Evolutionary conservation across 2,797 vertebrate genomes (phyloP), one percentile per base, ranked within the genome.

Genomic region (Dicrostonyx torquatus): DNA sequence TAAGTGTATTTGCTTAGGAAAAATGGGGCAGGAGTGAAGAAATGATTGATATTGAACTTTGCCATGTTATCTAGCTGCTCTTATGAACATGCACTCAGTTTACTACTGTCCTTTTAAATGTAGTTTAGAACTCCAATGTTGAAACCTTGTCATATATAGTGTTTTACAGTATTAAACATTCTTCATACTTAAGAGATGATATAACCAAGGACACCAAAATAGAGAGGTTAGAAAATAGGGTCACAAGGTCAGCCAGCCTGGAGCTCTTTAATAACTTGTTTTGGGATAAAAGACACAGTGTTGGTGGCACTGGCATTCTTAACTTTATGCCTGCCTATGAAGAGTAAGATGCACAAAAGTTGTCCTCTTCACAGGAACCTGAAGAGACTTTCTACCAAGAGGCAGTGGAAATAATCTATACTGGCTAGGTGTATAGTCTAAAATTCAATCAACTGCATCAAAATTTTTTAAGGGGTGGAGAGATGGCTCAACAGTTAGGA

Each of bases 21-120:
- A 98, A 98, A 98, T 94, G 83, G 96, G 96, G 95, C 98, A 98
- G 97, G 96, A 97, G 88, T 95, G 91, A 98, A 96, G 97, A 97
- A 98, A 97, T 85, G 5, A 97, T 95, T 97, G 97, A 95, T 95
- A 77, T 95, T 97, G 97, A 20, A 97, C 96, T 98, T 95, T 94
- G 93, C 87, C 79, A 96, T 77, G 75, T 95, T 91, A 95, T 66
- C 75, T 95, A 97, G 96, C 96, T 94, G 89, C 93, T 91, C 88
- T 87, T 80, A 87, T 43, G 94, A 82, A 89, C 82, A 82, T 50
- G 53, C 45, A 60, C 87, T 93, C 93, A 94, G 92, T 92, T 86
- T 91, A 95, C 4, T 83, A 26, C 72, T 96, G 93, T 85, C 48
- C 88, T 64, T 95, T 94, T 64, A 87, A 91, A 89, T 6, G 5